Percentiles rank a stretch among this genome's conserved stretches.
Conservation (phyloP, 2,797 vertebrate species). For the Molossus alvarezi region DNA sequence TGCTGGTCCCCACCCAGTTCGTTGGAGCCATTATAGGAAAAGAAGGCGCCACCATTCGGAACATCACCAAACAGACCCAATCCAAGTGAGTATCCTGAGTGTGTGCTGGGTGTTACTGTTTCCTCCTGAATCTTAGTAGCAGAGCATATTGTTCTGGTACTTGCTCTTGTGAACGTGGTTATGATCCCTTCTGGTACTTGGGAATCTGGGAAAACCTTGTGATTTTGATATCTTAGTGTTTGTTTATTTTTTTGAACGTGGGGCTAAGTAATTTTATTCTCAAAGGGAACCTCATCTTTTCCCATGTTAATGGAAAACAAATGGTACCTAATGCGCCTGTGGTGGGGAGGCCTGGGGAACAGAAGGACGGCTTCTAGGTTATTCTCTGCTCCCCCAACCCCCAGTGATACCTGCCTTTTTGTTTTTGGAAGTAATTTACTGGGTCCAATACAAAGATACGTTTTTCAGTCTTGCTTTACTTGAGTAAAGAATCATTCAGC, state of each 20-base stretch:
- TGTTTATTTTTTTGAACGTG: neutral
- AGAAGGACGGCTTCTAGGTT: neutral
- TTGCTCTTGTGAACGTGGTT: neutral
- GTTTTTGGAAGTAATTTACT: conserved; percentile 14
- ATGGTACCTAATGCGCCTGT: neutral
- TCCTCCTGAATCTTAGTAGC: neutral
- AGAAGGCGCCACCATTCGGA: conserved; percentile 98
- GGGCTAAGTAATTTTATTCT: neutral
- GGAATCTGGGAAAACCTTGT: neutral
- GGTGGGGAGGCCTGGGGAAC: neutral
- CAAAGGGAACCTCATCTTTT: conserved; percentile 48
- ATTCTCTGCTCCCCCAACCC: neutral
- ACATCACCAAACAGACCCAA: conserved; percentile 99
- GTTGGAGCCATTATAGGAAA: conserved; percentile 99
- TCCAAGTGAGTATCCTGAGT: conserved; percentile 94
- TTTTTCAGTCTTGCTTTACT: conserved; percentile 21
- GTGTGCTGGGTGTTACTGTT: fast-evolving
- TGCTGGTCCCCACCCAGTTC: conserved; percentile 98
- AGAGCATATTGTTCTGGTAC: neutral
- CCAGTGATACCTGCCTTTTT: neutral
- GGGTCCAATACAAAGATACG: neutral
- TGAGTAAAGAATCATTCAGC: neutral
- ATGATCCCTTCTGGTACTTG: neutral
- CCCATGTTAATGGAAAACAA: conserved; percentile 52
- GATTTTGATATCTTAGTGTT: conserved; percentile 38